These are phyloP conservation scores for Champsocephalus esox DNA, from an alignment of 2,797 vertebrate genomes.

Conservation along the genomic window DNA sequence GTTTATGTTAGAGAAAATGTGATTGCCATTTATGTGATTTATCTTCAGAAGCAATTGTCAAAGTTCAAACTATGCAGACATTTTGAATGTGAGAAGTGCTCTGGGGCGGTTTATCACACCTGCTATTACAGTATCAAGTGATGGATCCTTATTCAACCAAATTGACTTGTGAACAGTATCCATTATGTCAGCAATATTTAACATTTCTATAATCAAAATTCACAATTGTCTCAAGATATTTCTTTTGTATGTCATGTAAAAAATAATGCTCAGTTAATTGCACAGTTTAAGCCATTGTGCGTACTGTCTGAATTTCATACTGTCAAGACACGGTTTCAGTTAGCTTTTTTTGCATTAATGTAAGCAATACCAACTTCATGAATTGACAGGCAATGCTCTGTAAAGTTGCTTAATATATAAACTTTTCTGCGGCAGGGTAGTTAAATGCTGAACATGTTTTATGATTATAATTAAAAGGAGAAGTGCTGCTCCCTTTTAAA, in stretches of 20 bases:
- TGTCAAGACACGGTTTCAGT: conserved; percentile 47
- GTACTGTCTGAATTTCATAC: conserved; percentile 55
- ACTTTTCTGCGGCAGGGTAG: conserved; percentile 79
- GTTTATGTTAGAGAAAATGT: conserved; percentile 41
- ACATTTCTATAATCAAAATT: conserved; percentile 39
- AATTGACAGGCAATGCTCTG: conserved; percentile 64
- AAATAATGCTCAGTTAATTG: conserved; percentile 61
- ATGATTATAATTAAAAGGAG: conserved; percentile 72
- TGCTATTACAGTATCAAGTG: conserved; percentile 43
- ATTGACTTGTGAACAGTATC: conserved; percentile 69
- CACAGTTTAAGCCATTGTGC: conserved; percentile 61
- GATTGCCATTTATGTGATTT: conserved; percentile 51
- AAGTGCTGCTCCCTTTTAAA: conserved; percentile 73
- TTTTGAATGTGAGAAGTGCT: conserved; percentile 83
- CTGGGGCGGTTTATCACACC: conserved; percentile 52
- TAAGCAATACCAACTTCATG: conserved; percentile 55
- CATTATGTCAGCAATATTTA: conserved; percentile 65
- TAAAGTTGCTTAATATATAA: conserved; percentile 70
- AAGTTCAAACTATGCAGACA: conserved; percentile 83
- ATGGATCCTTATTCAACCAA: conserved; percentile 72
- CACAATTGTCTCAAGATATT: conserved; percentile 46
- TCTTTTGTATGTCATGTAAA: conserved; percentile 42
- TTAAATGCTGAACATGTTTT: conserved; percentile 73
- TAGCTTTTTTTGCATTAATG: conserved; percentile 20
- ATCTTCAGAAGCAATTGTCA: conserved; percentile 65